Evolutionary conservation across 2,888 invertebrate species (phyloP), one percentile per base, ranked within the genome.

Genomic region (Lobophora halterata): DNA sequence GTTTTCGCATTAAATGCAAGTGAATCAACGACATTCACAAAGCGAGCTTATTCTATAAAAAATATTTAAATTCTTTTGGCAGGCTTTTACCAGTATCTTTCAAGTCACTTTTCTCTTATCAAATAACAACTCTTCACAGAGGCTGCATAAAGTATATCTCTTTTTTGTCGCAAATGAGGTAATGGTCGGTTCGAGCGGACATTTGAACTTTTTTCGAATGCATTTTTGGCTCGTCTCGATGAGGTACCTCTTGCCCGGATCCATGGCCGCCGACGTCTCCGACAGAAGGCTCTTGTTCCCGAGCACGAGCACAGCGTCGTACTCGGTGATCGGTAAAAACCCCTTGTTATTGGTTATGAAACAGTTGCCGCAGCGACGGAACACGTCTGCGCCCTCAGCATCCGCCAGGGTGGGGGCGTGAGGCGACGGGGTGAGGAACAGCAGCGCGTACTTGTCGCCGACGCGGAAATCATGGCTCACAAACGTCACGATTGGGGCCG

Each of bases 281-380:
- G 49, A 42, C 7, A 70, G 32, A 6, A 60, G 19, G 12, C 32
- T 55, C 5, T 42, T 40, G 2, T 63, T 57, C 1, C 65, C 69
- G 12, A 55, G 37, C 1, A 68, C 49, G 0, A 79, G 41, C 0
- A 79, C 47, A 0, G 79, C 79, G 24, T 80, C 79, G 45, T 65
- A 80, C 38, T 73, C 71, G 30, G 58, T 56, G 41, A 70, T 46
- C 4, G 79, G 78, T 4, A 78, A 39, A 32, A 79, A 73, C 0
- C 75, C 79, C 29, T 49, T 65, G 46, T 79, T 78, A 40, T 78
- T 78, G 0, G 79, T 79, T 14, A 79, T 46, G 46, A 72, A 75
- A 38, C 79, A 80, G 1, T 26, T 42, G 0, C 69, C 73, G 47
- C 79, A 79, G 5, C 51, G 49, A 2, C 65, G 37, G 43, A 79